Conservation (phyloP, 2,888 invertebrate genomes). For the Hoplodrina blanda region DNA sequence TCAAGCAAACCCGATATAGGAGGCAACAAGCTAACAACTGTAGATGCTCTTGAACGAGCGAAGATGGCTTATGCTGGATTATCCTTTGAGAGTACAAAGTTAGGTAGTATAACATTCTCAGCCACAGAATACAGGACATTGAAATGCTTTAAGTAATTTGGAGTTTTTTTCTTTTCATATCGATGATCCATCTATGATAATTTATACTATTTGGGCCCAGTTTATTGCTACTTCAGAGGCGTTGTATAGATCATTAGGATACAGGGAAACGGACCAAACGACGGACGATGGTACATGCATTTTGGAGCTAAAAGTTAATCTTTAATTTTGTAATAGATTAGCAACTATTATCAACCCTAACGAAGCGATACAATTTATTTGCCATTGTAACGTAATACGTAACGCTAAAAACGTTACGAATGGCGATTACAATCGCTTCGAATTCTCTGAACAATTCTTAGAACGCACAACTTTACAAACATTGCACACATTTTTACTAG, state of each 20-base stretch:
- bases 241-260: too few species aligned
- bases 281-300: too few species aligned
- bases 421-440: constrained; percentile 47
- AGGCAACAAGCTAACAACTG: constrained; percentile 12
- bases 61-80: constrained; percentile 24
- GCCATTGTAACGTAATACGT: constrained; percentile 55
- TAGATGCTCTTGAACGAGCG: constrained; percentile 1
- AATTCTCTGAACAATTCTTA: constrained; percentile 42
- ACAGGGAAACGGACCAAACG: too few species aligned
- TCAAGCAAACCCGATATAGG: constrained; percentile 17
- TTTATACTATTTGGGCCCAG: too few species aligned
- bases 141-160: neutral
- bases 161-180: too few species aligned
- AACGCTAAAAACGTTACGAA: constrained; percentile 56
- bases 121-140: neutral
- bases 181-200: too few species aligned
- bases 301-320: neutral
- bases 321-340: constrained; percentile 33
- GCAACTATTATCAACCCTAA: constrained; percentile 34
- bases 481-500: constrained; percentile 54
- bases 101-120: constrained; percentile 8
- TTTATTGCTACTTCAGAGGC: too few species aligned
- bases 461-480: constrained; percentile 33
- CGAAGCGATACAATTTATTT: constrained; percentile 61
- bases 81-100: constrained; percentile 11